These are phyloP conservation scores for Oscheius sp. DNA, from an alignment of 1,140 invertebrate species.

Conservation along the genomic window DNA sequence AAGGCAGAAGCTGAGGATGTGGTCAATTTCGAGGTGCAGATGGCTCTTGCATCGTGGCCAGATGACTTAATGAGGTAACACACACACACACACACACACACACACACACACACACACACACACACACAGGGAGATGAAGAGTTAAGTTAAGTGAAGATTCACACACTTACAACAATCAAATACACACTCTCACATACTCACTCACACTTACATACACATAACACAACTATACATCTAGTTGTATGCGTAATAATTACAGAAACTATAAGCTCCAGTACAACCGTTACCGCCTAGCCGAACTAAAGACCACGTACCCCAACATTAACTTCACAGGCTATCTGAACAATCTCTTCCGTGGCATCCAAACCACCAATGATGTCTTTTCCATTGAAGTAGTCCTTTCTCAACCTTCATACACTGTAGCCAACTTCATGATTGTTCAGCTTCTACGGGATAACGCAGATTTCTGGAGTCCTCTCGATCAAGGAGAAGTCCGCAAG, in stretches of 20 bases:
- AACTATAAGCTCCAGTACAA: constrained; percentile 52
- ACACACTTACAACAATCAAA: no score
- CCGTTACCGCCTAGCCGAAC: constrained; percentile 30
- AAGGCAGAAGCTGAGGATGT: constrained; percentile 25
- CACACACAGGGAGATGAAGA: no score
- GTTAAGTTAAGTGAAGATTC: no score
- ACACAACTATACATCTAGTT: no score
- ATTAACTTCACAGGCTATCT: constrained; percentile 40
- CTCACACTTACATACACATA: no score
- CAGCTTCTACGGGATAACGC: constrained; percentile 34
- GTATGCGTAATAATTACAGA: no score
- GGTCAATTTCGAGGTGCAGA: constrained; percentile 44
- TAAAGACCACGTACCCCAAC: constrained; percentile 27
- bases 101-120: no score
- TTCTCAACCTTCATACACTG: constrained; percentile 36
- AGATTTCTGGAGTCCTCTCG: constrained; percentile 14
- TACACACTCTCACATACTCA: no score
- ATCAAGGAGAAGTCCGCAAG: background rate
- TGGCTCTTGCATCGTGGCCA: constrained; percentile 46
- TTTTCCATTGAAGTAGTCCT: constrained; percentile 20
- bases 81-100: no score
- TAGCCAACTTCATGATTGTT: constrained; percentile 47
- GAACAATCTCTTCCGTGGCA: constrained; percentile 19
- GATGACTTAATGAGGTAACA: constrained; percentile 48
- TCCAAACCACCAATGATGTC: background rate